Evolutionary conservation across 2,888 invertebrate species (phyloP).

Genomic region (Parthenolecanium corni): DNA sequence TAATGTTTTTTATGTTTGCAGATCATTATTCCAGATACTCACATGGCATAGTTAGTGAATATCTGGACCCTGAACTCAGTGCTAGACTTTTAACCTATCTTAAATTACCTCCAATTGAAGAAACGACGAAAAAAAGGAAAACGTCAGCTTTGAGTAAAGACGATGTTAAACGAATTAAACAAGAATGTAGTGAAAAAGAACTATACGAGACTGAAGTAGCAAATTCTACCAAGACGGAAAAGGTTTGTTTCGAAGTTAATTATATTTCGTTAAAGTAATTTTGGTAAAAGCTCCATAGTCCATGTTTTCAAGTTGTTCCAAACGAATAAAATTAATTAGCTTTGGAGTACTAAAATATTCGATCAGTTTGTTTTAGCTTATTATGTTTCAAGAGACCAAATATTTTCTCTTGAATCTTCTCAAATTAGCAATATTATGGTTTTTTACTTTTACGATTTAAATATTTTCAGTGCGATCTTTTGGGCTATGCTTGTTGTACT

Average conservation of each 20-base stretch:
- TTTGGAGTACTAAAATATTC: too few species aligned
- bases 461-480: too few species aligned
- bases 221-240: conserved; percentile 38
- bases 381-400: too few species aligned
- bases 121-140: conserved; percentile 39
- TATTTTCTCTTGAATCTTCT: neutral
- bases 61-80: conserved; percentile 56
- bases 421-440: too few species aligned
- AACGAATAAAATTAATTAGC: too few species aligned
- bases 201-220: neutral
- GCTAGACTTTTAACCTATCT: conserved; percentile 52
- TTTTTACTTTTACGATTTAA: too few species aligned
- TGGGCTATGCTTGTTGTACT: too few species aligned
- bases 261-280: too few species aligned
- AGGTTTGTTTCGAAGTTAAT: conserved; percentile 36
- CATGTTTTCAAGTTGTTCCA: too few species aligned
- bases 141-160: conserved; percentile 39
- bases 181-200: conserved; percentile 18
- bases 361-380: too few species aligned
- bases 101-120: conserved; percentile 48
- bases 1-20: conserved; percentile 35
- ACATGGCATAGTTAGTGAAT: conserved; percentile 66
- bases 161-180: conserved; percentile 37
- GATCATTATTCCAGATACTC: conserved; percentile 60
- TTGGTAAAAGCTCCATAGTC: too few species aligned